Evolutionary conservation across 2,888 invertebrate species (phyloP), one percentile per base, ranked within the genome.

Genomic region (Crioceris asparagi): DNA sequence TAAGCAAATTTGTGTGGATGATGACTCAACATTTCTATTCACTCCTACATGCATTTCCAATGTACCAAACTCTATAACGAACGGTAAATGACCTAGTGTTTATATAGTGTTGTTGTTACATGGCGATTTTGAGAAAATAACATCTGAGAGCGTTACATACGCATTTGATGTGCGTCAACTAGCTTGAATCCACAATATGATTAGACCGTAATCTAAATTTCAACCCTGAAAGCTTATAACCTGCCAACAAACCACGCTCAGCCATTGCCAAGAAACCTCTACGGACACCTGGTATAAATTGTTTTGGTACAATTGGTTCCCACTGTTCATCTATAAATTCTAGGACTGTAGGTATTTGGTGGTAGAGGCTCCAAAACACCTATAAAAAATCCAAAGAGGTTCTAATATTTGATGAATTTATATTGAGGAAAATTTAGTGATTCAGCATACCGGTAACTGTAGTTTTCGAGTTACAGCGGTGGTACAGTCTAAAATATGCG

Each of bases 181-280:
- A 98, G 55, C 92, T 96, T 3, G 98, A 98, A 66, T 99, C 98
- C 1, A 99, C 98, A 23, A 85, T 80, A 55, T 98, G 98, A 61
- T 88, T 83, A 14, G 78, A 87, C 53, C 73, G 65, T 19, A 98
- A 59, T 15, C 87, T 69, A 62, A 97, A 92, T 53, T 76, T 79
- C 21, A 98, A 67, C 1, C 98, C 98, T 1, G 94, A 76, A 11
- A 98, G 65, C 64, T 82, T 91, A 59, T 93, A 83, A 0, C 97
- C 84, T 26, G 75, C 70, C 29, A 80, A 52, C 23, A 59, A 68
- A 29, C 98, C 98, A 59, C 88, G 91, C 52, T 87, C 81, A 40
- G 86, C 81, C 62, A 83, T 81, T 42, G 75, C 71, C 4, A 78
- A 62, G 59, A 88, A 96, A 0, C 97, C 96, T 57, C 77, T 82